A percentile compares a stretch with the other conserved stretches of the same genome.
Conservation (phyloP, 2,797 vertebrate species). For the Lacerta bilineata region DNA sequence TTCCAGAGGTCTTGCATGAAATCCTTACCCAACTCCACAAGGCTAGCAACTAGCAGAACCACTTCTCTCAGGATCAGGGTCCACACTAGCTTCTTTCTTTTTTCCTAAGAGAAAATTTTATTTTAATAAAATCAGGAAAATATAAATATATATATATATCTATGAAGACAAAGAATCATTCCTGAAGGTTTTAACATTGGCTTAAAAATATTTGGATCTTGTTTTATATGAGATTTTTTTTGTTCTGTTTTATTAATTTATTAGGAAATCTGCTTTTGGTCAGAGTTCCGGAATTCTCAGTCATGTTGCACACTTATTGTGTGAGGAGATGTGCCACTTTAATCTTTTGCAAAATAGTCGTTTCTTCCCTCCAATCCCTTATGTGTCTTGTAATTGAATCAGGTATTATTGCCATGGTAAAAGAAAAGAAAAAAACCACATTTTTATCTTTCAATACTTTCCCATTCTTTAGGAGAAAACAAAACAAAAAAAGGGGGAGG, state of each 20-base stretch:
- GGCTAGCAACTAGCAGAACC: neutral
- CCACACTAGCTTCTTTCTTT: conserved; percentile 79
- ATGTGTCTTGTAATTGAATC: conserved; percentile 21
- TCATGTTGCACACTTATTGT: conserved; percentile 61
- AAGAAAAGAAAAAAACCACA: neutral
- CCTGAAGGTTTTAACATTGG: conserved; percentile 74
- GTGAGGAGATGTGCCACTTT: conserved; percentile 73
- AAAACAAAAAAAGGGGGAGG: neutral
- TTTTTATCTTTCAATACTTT: conserved; percentile 18
- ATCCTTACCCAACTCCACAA: neutral
- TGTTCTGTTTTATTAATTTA: conserved; percentile 76
- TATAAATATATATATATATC: conserved; percentile 65
- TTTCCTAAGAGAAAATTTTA: conserved; percentile 79
- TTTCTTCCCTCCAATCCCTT: conserved; percentile 44
- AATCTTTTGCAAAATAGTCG: conserved; percentile 48
- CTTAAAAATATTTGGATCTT: conserved; percentile 73
- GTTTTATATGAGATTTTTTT: conserved; percentile 74
- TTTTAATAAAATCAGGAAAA: conserved; percentile 78
- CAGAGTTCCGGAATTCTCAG: conserved; percentile 66
- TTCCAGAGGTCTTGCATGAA: neutral
- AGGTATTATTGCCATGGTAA: conserved; percentile 25
- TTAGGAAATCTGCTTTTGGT: conserved; percentile 77
- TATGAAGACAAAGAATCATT: conserved; percentile 66
- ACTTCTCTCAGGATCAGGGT: conserved; percentile 36
- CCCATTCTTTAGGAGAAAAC: conserved; percentile 1